phyloP scores from a whole-genome alignment of 2,113 vertebrate genomes.

The Camelus bactrianus region DNA sequence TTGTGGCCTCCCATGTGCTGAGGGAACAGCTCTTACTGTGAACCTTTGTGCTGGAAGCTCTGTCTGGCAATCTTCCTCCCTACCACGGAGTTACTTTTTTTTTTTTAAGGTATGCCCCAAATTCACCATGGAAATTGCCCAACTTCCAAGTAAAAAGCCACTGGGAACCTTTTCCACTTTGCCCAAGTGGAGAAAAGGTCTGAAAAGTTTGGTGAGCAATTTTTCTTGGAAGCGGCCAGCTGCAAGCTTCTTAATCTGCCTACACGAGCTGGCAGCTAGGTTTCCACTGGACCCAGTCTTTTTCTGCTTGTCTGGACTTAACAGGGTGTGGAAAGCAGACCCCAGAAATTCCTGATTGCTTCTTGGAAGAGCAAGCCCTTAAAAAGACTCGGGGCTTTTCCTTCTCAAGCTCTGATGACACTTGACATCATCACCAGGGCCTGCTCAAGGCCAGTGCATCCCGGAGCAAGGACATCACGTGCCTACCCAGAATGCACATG shows the following conservation, averaged over 20 bases:
- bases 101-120: neutral
- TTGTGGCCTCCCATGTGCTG: neutral
- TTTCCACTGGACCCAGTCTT: neutral
- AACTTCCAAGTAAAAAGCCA: neutral
- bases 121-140: neutral
- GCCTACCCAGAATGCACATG: neutral
- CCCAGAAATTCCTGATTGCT: neutral
- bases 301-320: neutral
- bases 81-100: neutral
- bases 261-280: neutral
- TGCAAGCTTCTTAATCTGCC: neutral
- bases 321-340: neutral
- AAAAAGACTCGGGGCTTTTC: neutral
- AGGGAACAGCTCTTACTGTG: neutral
- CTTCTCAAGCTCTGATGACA: neutral
- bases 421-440: fast-evolving
- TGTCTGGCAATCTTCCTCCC: neutral
- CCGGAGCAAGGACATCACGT: neutral
- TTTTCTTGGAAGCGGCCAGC: constrained; percentile 47
- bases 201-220: constrained; percentile 45
- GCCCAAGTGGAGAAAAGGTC: constrained; percentile 27
- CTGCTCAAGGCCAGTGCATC: neutral
- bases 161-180: neutral
- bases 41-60: neutral
- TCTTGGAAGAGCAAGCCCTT: neutral